These are phyloP conservation scores for Parus major DNA, from an alignment of 2,113 vertebrate genomes.

Conservation along the genomic window DNA sequence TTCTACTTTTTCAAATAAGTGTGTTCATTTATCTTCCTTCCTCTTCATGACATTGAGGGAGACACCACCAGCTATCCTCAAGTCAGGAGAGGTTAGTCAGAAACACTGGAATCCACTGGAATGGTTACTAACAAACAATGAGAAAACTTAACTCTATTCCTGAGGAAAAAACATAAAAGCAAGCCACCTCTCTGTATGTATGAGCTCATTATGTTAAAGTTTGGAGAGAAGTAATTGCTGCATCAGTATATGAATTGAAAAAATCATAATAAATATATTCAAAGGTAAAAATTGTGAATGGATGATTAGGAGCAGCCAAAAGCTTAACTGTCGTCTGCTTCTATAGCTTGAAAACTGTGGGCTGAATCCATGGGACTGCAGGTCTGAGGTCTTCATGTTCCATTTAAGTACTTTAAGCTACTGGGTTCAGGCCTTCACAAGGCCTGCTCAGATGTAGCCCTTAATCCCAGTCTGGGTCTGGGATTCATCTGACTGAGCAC, in stretches of 20 bases:
- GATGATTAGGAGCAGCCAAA: background rate
- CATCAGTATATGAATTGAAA: background rate
- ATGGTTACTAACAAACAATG: background rate
- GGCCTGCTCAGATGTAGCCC: background rate
- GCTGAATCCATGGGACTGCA: background rate
- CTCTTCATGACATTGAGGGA: background rate
- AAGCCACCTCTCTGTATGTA: background rate
- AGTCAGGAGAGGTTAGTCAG: background rate
- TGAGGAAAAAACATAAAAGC: background rate
- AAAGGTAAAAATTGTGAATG: background rate
- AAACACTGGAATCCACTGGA: background rate
- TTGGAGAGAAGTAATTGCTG: background rate
- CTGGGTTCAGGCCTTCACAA: background rate
- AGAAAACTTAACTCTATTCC: background rate
- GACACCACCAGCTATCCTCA: background rate
- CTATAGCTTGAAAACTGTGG: background rate
- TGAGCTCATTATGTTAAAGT: background rate
- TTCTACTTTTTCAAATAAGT: background rate
- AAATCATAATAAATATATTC: background rate
- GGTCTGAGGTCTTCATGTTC: background rate
- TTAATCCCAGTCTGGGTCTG: background rate
- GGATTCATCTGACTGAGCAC: background rate
- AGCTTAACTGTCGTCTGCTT: background rate
- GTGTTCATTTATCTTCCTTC: background rate
- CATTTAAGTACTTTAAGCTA: background rate